These are phyloP conservation scores for Accipiter virgatus DNA, from an alignment of 2,113 vertebrate genomes.

Conservation along the genomic window DNA sequence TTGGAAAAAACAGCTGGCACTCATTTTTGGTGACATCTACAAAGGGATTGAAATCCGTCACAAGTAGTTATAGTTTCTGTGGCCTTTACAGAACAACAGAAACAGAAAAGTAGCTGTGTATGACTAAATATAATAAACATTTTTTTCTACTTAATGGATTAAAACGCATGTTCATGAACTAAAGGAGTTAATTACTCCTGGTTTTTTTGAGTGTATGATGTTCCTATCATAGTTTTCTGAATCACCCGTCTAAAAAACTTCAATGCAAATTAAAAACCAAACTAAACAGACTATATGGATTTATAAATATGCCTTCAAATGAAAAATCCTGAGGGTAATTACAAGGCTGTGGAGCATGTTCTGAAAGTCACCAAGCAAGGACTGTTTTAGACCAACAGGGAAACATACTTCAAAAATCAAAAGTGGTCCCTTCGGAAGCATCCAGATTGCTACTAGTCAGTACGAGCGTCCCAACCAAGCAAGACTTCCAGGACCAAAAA, in stretches of 20 bases:
- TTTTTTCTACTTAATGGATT: not conserved
- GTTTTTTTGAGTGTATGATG: not conserved
- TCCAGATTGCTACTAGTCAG: not conserved
- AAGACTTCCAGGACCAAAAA: not conserved
- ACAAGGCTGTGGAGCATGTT: not conserved
- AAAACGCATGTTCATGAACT: not conserved
- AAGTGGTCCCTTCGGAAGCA: not conserved
- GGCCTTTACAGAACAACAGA: not conserved
- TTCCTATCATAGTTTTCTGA: not conserved
- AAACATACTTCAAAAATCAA: not conserved
- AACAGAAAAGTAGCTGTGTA: not conserved
- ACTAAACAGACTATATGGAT: not conserved
- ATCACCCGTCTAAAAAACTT: not conserved
- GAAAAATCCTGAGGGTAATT: not conserved
- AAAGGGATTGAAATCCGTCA: not conserved
- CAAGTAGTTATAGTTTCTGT: not conserved
- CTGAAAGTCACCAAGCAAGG: not conserved
- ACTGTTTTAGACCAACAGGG: not conserved
- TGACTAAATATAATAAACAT: not conserved
- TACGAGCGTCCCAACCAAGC: not conserved
- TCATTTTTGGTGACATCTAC: not conserved
- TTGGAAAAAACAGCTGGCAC: not conserved
- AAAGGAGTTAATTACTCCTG: not conserved
- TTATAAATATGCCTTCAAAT: not conserved
- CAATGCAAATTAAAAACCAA: not conserved